These are phyloP conservation scores for Monoplex corrugatus DNA, from an alignment of 2,888 invertebrate genomes.

Conservation along the genomic window DNA sequence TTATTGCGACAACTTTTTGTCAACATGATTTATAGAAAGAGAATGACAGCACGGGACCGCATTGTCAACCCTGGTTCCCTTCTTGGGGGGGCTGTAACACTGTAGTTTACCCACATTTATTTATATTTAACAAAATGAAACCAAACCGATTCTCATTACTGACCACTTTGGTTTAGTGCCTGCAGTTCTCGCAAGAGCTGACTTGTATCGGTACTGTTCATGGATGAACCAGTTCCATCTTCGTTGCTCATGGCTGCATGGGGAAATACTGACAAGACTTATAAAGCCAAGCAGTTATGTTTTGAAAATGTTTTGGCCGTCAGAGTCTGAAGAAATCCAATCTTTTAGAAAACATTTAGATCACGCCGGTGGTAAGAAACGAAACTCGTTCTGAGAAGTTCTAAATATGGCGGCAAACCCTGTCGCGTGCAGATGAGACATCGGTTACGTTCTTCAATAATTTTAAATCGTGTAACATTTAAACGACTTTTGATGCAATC, in stretches of 20 bases:
- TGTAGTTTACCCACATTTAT: too few species aligned
- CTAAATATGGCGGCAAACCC: constrained; percentile 52
- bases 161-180: constrained; percentile 61
- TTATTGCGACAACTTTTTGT: too few species aligned
- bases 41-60: too few species aligned
- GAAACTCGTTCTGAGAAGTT: constrained; percentile 51
- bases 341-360: constrained; percentile 25
- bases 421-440: constrained; percentile 22
- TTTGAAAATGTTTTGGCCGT: background rate
- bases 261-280: background rate
- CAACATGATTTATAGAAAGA: too few species aligned
- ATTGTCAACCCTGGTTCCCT: too few species aligned
- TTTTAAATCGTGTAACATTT: too few species aligned
- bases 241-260: constrained; percentile 44
- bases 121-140: background rate
- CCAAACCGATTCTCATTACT: background rate
- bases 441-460: background rate
- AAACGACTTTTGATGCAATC: background rate
- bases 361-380: constrained; percentile 43
- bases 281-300: background rate
- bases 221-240: constrained; percentile 35
- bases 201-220: constrained; percentile 75
- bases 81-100: too few species aligned
- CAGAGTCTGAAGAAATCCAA: too few species aligned
- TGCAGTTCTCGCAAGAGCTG: constrained; percentile 75